These are phyloP conservation scores for Brachylomia viminalis DNA, from an alignment of 2,888 invertebrate genomes.

Conservation along the genomic window DNA sequence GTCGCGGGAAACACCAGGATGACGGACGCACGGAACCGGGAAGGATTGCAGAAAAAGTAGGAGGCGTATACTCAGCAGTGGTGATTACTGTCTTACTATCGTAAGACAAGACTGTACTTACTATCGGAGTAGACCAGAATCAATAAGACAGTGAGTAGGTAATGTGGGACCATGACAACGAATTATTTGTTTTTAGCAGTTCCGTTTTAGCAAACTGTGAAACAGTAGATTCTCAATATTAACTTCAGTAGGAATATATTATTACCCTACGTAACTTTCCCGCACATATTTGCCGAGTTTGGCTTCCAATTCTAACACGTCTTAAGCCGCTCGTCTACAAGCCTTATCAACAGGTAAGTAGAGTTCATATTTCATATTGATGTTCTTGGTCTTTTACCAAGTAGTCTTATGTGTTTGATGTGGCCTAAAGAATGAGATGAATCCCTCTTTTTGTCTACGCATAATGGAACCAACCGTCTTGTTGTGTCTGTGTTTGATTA, in stretches of 20 bases:
- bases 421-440: constrained; percentile 25
- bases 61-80: too few species aligned
- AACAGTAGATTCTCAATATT: too few species aligned
- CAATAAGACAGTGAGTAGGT: too few species aligned
- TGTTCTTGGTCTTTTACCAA: constrained; percentile 28
- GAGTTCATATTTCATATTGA: constrained; percentile 30
- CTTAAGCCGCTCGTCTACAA: not conserved
- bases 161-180: too few species aligned
- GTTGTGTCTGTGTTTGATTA: constrained; percentile 10
- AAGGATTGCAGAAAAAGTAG: too few species aligned
- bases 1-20: too few species aligned
- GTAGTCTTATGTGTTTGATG: constrained; percentile 22
- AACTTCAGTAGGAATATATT: not conserved
- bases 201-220: too few species aligned
- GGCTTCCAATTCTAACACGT: not conserved
- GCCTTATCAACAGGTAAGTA: not conserved
- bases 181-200: too few species aligned
- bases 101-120: too few species aligned
- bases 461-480: constrained; percentile 34
- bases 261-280: not conserved
- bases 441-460: constrained; percentile 30
- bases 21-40: too few species aligned
- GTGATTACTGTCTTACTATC: too few species aligned
- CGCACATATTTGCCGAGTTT: not conserved
- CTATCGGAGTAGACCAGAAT: too few species aligned